Evolutionary conservation across 1,140 invertebrate species (phyloP), one percentile per base, ranked within the genome.

Genomic region (Bursaphelenchus mucronatus): DNA sequence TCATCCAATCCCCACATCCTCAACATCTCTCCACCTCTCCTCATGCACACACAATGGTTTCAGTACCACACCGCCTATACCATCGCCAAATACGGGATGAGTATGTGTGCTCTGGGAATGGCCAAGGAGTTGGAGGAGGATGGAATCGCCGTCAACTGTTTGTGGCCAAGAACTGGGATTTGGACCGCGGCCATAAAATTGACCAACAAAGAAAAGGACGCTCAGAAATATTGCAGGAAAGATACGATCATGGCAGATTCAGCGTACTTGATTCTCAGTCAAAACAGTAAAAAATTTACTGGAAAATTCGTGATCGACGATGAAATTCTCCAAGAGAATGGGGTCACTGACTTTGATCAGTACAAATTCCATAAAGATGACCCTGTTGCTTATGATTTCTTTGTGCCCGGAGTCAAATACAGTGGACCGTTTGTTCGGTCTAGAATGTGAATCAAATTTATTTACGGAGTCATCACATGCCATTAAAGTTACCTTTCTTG

Each of bases 31-130:
- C 94, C 94, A 19, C 94, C 94, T 4, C 82, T 98, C 8, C 92
- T 89, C 78, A 87, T 97, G 87, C 87, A 88, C 67, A 86, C 90
- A 0, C 83, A 87, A 70, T 97, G 94, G 93, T 97, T 97, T 81
- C 86, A 87, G 61, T 86, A 89, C 73, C 90, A 97, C 84, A 88
- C 94, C 9, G 93, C 92, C 0, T 98, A 97, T 81, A 96, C 94
- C 30, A 96, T 97, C 87, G 90, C 94, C 0, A 98, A 98, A 78
- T 97, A 94, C 78, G 94, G 94, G 19, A 97, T 98, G 95, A 94
- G 92, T 0, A 91, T 97, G 90, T 96, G 92, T 83, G 92, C 90
- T 0, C 83, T 97, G 9, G 75, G 94, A 45, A 94, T 96, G 91
- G 85, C 91, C 46, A 90, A 90, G 70, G 94, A 98, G 84, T 90